phyloP scores from a whole-genome alignment of 2,113 vertebrate genomes.

The Oostethus manadensis region DNA sequence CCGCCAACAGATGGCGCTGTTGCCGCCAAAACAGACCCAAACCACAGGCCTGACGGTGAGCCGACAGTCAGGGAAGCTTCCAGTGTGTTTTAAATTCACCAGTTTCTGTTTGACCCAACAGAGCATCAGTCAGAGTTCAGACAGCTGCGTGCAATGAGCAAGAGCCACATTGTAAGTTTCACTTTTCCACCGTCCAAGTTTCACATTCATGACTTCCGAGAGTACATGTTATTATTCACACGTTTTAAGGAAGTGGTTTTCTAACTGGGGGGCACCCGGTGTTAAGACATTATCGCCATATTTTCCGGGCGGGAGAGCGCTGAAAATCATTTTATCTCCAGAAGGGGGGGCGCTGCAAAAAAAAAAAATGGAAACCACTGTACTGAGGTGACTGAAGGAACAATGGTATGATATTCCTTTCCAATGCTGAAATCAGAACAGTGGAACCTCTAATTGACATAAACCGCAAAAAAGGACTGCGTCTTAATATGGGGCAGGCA shows the following conservation, averaged over 20 bases:
- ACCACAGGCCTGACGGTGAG: constrained; percentile 39
- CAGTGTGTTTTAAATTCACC: not conserved
- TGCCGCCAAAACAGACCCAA: constrained; percentile 46
- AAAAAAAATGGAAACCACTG: too few relatives aligned
- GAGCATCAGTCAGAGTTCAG: constrained; percentile 45
- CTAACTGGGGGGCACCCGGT: too few relatives aligned
- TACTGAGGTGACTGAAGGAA: not conserved
- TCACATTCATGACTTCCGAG: not conserved
- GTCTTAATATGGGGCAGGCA: too few relatives aligned
- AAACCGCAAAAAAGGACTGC: too few relatives aligned
- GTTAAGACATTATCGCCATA: too few relatives aligned
- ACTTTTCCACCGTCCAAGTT: not conserved
- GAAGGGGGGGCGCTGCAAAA: too few relatives aligned
- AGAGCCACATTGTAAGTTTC: constrained; percentile 53
- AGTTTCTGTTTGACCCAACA: constrained; percentile 25
- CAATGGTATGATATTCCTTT: not conserved
- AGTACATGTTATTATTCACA: not conserved
- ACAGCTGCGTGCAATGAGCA: constrained; percentile 37
- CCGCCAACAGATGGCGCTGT: constrained; percentile 47
- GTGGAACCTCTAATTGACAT: too few relatives aligned
- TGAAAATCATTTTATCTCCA: too few relatives aligned
- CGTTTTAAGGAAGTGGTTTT: too few relatives aligned
- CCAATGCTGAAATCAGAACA: too few relatives aligned
- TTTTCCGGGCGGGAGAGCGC: too few relatives aligned
- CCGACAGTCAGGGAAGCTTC: not conserved